A percentile compares a stretch with the other conserved stretches of the same genome.
These are phyloP conservation scores for Drosophila kepulauana DNA, from an alignment of 1,140 invertebrate species.

Conservation along the genomic window DNA sequence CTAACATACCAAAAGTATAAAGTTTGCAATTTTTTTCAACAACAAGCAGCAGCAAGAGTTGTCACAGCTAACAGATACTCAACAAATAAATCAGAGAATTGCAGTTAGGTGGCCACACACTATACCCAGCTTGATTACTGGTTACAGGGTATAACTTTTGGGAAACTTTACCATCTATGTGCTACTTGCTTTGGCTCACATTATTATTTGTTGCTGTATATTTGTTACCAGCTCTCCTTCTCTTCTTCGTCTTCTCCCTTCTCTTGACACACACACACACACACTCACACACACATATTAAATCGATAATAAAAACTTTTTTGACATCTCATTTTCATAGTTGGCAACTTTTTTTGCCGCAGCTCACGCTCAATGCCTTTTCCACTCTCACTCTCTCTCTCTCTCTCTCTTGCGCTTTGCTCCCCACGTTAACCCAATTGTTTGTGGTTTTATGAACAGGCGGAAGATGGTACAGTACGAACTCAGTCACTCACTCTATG, in stretches of 20 bases:
- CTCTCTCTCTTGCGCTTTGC: slow-evolving; percentile 43
- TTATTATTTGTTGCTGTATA: slow-evolving; percentile 67
- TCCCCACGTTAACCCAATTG: slow-evolving; percentile 43
- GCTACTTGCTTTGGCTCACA: slow-evolving; percentile 46
- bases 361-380: slow-evolving; percentile 61
- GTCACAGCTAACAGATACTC: neutral
- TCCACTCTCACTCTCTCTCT: neutral
- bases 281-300: slow-evolving; percentile 60
- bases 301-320: slow-evolving; percentile 84
- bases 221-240: slow-evolving; percentile 50
- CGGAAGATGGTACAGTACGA: slow-evolving; percentile 18
- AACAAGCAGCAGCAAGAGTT: neutral
- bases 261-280: slow-evolving; percentile 9
- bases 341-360: slow-evolving; percentile 62
- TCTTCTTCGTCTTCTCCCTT: neutral
- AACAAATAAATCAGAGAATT: neutral
- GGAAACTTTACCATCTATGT: slow-evolving; percentile 67
- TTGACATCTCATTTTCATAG: slow-evolving; percentile 84
- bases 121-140: neutral
- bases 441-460: slow-evolving; percentile 44
- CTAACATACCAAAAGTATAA: slow-evolving; percentile 52
- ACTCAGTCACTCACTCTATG: slow-evolving; percentile 9
- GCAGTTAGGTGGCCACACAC: neutral
- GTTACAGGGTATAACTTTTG: slow-evolving; percentile 5
- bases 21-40: slow-evolving; percentile 59